Evolutionary conservation across 2,797 vertebrate genomes (phyloP), one percentile per base, ranked within the genome.

Genomic region (Melanotaenia boesemani): DNA sequence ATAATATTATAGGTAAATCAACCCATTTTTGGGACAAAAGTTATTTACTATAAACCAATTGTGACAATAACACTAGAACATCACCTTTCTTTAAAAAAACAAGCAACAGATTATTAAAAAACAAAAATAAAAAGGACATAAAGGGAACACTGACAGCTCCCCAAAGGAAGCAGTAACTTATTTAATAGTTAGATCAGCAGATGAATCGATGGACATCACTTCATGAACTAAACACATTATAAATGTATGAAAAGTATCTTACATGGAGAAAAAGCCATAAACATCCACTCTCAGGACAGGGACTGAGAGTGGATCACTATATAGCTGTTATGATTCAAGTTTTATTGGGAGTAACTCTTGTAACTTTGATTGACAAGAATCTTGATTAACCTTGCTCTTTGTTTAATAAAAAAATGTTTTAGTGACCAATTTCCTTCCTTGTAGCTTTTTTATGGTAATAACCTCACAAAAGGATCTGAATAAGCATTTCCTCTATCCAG

Each of bases 311-410:
- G 28, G 28, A 30, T 30, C 28, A 30, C 28, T 5, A 5, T 76
- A 62, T 64, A 30, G 46, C 76, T 79, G 73, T 82, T 89, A 84
- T 84, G 48, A 28, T 57, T 70, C 63, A 70, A 18, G 69, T 72
- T 89, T 83, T 80, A 90, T 82, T 81, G 86, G 80, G 85, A 85
- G 84, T 88, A 67, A 70, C 73, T 83, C 54, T 72, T 75, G 79
- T 87, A 61, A 67, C 85, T 91, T 90, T 86, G 82, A 77, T 76
- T 57, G 81, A 89, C 82, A 80, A 75, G 15, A 59, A 83, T 86
- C 82, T 72, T 4, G n/a, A 87, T 82, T 73, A 80, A 74, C 70
- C 13, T 62, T 55, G 63, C 36, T 79, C 56, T 86, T 88, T 82
- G 37, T 82, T 84, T 76, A 82, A 44, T 16, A 79, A 83, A 68